Evolutionary conservation across 2,888 invertebrate species (phyloP), one percentile per base, ranked within the genome.

Genomic region (Latheticus oryzae): DNA sequence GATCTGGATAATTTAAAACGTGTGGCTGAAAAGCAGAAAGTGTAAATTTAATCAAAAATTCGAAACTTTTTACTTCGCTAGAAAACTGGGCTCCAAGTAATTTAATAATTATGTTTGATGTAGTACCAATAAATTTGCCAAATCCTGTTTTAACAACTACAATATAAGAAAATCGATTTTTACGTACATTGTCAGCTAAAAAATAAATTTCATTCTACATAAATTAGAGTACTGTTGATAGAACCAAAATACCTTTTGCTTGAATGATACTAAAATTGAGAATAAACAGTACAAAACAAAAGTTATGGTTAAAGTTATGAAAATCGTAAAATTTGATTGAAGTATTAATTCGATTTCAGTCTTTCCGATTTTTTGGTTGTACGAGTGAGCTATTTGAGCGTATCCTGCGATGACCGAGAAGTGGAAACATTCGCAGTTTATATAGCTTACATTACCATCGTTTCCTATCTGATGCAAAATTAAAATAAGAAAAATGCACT

Each of bases 1-100:
- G 72, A 58, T 73, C 73, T 1, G 73, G 73, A 60, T 66, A 73
- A 54, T 73, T 73, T 5, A 73, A 35, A 8, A 72, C 66, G 28
- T 73, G 73, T 37, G 65, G 66, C 73, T 72, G 43, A 24, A 54
- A 58, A 32, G 1, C 1, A 2, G n/a, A n/a, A n/a, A n/a, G n/a
- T n/a, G n/a, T 17, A 2, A 9, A 1, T 7, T 26, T 23, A 9
- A 5, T 1, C 1, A n/a, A 13, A 2, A 42, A 5, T 2, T 3
- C 8, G 11, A 12, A n/a, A 23, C 9, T 7, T 24, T 2, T 9
- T 23, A 38, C 38, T 13, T 11, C 13, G 26, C 42, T 42, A 3
- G 26, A 7, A 7, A 8, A 13, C 15, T 37, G 23, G 26, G 4
- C 9, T 2, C 50, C 50, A 9, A 11, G 13, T 17, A 50, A n/a